A percentile compares a stretch with the other conserved stretches of the same genome.
These are phyloP conservation scores for Lithophane ornitopus DNA, from an alignment of 2,888 invertebrate genomes.

Conservation along the genomic window DNA sequence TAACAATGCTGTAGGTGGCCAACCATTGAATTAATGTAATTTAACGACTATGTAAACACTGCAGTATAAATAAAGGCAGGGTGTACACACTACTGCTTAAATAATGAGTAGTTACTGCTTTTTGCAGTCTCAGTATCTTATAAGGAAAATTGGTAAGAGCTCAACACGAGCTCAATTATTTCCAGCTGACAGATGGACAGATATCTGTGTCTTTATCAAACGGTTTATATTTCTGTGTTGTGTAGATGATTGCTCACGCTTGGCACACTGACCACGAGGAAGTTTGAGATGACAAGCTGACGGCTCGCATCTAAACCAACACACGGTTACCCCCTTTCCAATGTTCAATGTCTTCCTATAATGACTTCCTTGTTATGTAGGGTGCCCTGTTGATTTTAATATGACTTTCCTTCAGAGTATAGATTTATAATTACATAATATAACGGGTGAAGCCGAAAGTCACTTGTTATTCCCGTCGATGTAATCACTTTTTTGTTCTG, in stretches of 20 bases:
- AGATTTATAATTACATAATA: neutral
- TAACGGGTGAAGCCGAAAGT: neutral
- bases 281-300: constrained; percentile 77
- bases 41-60: constrained; percentile 9
- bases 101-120: constrained; percentile 12
- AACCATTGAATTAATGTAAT: constrained; percentile 26
- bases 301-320: constrained; percentile 72
- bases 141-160: constrained; percentile 27
- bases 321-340: constrained; percentile 62
- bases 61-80: constrained; percentile 11
- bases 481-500: too few relatives aligned
- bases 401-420: constrained; percentile 5
- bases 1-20: constrained; percentile 24
- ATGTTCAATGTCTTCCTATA: constrained; percentile 45
- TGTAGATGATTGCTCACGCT: constrained; percentile 78
- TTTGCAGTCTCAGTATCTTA: constrained; percentile 24
- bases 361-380: constrained; percentile 47
- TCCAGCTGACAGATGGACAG: constrained; percentile 42
- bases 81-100: constrained; percentile 8
- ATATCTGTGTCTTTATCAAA: constrained; percentile 60
- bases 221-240: constrained; percentile 72
- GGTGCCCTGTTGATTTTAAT: constrained; percentile 15
- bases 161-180: constrained; percentile 44
- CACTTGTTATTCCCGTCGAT: too few relatives aligned
- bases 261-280: constrained; percentile 81